Percentiles rank a stretch among this genome's conserved stretches.
Evolutionary conservation across 2,888 invertebrate species (phyloP).

Genomic region (Spisula solida): DNA sequence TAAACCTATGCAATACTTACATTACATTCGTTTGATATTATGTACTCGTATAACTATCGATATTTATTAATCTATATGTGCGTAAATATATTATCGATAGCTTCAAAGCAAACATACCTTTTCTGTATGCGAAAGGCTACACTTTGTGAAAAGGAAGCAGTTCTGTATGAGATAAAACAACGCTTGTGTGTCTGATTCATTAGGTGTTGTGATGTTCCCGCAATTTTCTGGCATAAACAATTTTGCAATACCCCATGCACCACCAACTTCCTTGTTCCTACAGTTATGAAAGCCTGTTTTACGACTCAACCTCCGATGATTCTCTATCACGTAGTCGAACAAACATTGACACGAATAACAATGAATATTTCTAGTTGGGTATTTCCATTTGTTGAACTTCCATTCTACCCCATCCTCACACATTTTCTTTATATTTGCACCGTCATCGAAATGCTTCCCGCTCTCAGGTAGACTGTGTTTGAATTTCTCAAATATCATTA

Average conservation of each 20-base stretch:
- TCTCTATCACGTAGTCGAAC: not conserved
- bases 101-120: too few species aligned
- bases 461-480: not conserved
- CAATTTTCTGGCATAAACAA: not conserved
- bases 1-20: too few species aligned
- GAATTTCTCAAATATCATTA: not conserved
- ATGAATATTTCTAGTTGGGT: not conserved
- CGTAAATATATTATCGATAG: too few species aligned
- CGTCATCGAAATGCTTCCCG: not conserved
- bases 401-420: not conserved
- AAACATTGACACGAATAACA: not conserved
- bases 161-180: not conserved
- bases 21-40: too few species aligned
- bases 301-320: not conserved
- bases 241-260: conserved; percentile 1
- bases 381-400: not conserved
- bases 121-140: not conserved
- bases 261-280: not conserved
- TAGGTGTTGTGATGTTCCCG: not conserved
- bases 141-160: not conserved
- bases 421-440: not conserved
- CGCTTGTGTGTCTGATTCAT: not conserved
- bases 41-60: too few species aligned
- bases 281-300: not conserved
- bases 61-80: too few species aligned